Base-by-base conservation (phyloP, 2,888 invertebrate species). In the Pollenia angustigena region DNA sequence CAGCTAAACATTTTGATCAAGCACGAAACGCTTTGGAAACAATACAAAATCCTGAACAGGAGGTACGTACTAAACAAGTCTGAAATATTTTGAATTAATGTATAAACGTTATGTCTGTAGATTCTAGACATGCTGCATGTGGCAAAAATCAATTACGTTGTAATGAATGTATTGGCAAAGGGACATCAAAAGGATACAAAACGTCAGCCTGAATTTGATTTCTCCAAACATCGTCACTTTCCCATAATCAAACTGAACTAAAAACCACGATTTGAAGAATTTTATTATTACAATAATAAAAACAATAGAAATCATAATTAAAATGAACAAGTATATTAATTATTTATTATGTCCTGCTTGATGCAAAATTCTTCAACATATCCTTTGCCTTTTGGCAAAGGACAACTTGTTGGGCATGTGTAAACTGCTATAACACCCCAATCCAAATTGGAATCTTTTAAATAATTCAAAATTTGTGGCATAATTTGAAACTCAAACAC, bases 81-180 rank as follows among this genome's bases (percentile, higher is more conserved):
- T 52, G 7, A 4, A 18, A 40, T 48, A 42, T 32, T 42, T 44
- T n/a, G 16, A 18, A 42, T 11, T 10, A 16, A 32, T 48, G 4
- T 66, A 52, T 1, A 32, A 54, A n/a, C 8, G 42, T 44, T n/a
- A 16, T 23, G 71, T 8, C 74, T 78, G 71, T 94, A 97, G 96
- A 95, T 97, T 85, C 94, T 95, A 44, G 97, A 97, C 91, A 95
- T 99, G 88, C 94, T 98, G 71, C 97, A 97, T 94, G 97, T 99
- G 88, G 96, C 97, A 56, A 99, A 99, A 95, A 98, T 98, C 0
- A 99, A 99, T 94, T 98, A 98, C 92, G 97, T 99, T 89, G 99
- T 99, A 14, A 95, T 98, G 93, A 98, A 98, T 93, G 94, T 99
- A 85, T 94, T 99, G 88, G 97, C 97, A 0, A 97, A 97, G 86